phyloP scores from a whole-genome alignment of 2,888 invertebrate genomes.

The Melinopterus prodromus region DNA sequence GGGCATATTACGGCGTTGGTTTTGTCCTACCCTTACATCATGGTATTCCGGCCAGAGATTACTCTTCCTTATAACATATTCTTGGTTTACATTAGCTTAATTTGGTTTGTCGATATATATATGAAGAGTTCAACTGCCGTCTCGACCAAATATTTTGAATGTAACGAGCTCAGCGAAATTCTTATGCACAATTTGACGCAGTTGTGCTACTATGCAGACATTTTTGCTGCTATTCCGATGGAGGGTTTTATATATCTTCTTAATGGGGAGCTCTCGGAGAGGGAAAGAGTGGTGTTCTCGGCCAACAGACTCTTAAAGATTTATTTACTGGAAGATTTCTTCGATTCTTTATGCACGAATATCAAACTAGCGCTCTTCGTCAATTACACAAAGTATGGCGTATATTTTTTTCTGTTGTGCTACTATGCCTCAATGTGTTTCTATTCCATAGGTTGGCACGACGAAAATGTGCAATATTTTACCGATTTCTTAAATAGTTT shows the following conservation, averaged over 20 bases:
- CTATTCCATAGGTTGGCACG: background rate
- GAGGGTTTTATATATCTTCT: conserved; percentile 37
- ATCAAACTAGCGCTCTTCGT: conserved; percentile 20
- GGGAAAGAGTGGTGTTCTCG: conserved; percentile 33
- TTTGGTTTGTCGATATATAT: conserved; percentile 45
- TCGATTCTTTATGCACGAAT: conserved; percentile 8
- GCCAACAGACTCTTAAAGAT: conserved; percentile 42
- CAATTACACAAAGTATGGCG: conserved; percentile 27
- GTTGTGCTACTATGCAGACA: conserved; percentile 39
- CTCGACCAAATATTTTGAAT: conserved; percentile 38
- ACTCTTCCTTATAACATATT: conserved; percentile 21
- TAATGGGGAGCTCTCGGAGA: conserved; percentile 22
- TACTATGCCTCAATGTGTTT: conserved; percentile 26
- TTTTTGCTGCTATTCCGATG: conserved; percentile 41
- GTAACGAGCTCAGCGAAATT: conserved; percentile 37
- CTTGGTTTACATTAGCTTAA: conserved; percentile 30
- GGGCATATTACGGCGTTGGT: conserved; percentile 32
- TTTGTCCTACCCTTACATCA: conserved; percentile 41
- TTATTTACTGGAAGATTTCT: conserved; percentile 40
- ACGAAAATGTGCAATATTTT: background rate
- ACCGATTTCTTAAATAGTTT: background rate
- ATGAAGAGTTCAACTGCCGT: conserved; percentile 45
- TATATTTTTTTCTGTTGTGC: conserved; percentile 27
- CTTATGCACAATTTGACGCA: conserved; percentile 30
- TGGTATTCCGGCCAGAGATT: conserved; percentile 30